phyloP scores from a whole-genome alignment of 1,140 invertebrate genomes.

The Drosophila yakuba region DNA sequence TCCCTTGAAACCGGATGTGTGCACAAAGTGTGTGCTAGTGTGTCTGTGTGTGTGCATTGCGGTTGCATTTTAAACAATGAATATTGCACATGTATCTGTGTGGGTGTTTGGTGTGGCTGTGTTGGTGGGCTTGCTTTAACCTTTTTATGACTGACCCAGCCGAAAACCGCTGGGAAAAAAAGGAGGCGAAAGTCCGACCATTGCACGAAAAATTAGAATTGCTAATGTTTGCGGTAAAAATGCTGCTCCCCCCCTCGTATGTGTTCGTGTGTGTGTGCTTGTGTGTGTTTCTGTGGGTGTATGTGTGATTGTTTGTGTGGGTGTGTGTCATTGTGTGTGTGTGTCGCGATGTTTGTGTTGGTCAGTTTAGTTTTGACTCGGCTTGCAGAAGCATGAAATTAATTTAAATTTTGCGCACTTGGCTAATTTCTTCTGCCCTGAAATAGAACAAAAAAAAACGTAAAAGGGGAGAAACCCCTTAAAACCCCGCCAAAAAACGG shows the following conservation, averaged over 20 bases:
- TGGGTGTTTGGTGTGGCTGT: conserved; percentile 17
- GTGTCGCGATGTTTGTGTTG: conserved; percentile 54
- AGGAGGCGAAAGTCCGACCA: conserved; percentile 24
- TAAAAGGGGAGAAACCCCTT: background rate
- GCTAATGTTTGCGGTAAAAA: conserved; percentile 75
- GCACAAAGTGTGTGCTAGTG: conserved; percentile 1
- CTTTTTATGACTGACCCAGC: conserved; percentile 71
- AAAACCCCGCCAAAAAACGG: background rate
- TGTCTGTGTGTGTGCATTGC: conserved; percentile 25
- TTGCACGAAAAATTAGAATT: conserved; percentile 72
- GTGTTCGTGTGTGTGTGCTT: conserved; percentile 18
- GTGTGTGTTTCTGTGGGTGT: background rate
- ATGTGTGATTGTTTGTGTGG: conserved; percentile 5
- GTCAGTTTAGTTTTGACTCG: conserved; percentile 63
- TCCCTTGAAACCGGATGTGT: conserved; percentile 73
- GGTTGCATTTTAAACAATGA: conserved; percentile 74
- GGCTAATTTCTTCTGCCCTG: conserved; percentile 65
- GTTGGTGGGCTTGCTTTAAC: conserved; percentile 56
- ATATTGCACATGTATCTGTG: conserved; percentile 40
- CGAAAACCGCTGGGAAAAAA: conserved; percentile 47
- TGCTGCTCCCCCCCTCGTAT: conserved; percentile 40
- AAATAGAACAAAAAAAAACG: conserved; percentile 35
- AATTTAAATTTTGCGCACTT: conserved; percentile 77
- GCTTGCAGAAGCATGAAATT: conserved; percentile 73
- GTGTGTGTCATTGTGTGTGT: conserved; percentile 7